A percentile compares a stretch with the other conserved stretches of the same genome.
These are phyloP conservation scores for Ophion slaviceki DNA, from an alignment of 2,888 invertebrate species.

Conservation along the genomic window DNA sequence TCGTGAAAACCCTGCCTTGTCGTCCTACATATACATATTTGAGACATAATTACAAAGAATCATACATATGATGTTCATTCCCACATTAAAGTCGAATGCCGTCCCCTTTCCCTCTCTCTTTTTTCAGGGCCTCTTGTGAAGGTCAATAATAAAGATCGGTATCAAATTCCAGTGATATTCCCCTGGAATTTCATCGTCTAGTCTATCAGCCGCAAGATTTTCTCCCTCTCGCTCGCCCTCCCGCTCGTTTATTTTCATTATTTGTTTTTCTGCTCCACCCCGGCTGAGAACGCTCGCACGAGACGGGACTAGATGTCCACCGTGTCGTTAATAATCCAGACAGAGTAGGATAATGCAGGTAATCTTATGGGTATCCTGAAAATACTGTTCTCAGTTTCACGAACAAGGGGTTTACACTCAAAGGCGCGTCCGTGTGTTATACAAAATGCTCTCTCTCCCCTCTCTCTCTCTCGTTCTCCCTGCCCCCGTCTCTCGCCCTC, in stretches of 20 bases:
- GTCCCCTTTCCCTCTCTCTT: not conserved
- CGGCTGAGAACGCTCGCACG: slow-evolving; percentile 22
- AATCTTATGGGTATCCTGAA: slow-evolving; percentile 26
- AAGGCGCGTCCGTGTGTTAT: not conserved
- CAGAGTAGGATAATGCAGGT: slow-evolving; percentile 40
- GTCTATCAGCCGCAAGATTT: slow-evolving; percentile 47
- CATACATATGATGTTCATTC: slow-evolving; percentile 34
- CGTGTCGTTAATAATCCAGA: slow-evolving; percentile 23
- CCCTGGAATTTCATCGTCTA: slow-evolving; percentile 66
- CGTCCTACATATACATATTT: no score
- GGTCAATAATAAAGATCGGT: slow-evolving; percentile 69
- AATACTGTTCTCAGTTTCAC: slow-evolving; percentile 16
- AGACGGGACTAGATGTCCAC: slow-evolving; percentile 26
- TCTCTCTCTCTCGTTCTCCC: not conserved
- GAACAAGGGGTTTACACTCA: not conserved
- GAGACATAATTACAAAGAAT: no score
- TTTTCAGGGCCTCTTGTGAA: slow-evolving; percentile 52
- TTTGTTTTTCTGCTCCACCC: slow-evolving; percentile 31
- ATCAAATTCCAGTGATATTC: slow-evolving; percentile 69
- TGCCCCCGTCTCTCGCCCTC: not conserved
- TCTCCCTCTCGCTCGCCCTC: not conserved
- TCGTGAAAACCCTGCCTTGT: slow-evolving; percentile 13
- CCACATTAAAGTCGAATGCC: slow-evolving; percentile 25
- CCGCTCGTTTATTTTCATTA: not conserved
- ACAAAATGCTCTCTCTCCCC: not conserved